A percentile compares a stretch with the other conserved stretches of the same genome.
Conservation (phyloP, 2,888 invertebrate genomes). For the Drosophila longiperda region DNA sequence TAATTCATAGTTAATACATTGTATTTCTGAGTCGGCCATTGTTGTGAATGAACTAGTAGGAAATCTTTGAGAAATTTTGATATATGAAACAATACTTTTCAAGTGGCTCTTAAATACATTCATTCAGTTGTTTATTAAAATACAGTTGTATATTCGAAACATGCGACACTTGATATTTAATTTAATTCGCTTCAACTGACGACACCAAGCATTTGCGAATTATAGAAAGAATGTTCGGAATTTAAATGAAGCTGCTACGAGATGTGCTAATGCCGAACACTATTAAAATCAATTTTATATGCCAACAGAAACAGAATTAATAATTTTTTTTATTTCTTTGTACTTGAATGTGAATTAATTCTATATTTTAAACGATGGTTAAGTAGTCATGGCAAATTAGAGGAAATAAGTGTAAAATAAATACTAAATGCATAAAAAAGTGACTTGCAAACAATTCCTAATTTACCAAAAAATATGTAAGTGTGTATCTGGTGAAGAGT, state of each 20-base stretch:
- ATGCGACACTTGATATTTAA: slow-evolving; percentile 21
- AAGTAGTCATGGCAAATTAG: neutral
- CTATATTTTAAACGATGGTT: neutral
- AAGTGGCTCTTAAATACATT: slow-evolving; percentile 10
- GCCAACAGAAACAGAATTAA: neutral
- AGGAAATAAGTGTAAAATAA: neutral
- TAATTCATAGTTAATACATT: neutral
- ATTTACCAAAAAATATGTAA: neutral
- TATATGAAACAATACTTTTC: slow-evolving; percentile 37
- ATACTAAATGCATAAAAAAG: neutral
- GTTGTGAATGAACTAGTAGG: slow-evolving; percentile 66
- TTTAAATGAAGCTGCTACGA: slow-evolving; percentile 4
- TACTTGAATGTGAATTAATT: neutral
- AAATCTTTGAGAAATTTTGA: slow-evolving; percentile 18
- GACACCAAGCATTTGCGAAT: neutral
- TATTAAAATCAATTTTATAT: neutral
- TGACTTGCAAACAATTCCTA: slow-evolving; percentile 1
- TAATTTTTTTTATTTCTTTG: neutral
- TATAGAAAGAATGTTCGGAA: slow-evolving; percentile 12
- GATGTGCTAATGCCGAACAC: neutral
- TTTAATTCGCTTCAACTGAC: slow-evolving; percentile 19
- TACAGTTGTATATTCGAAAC: neutral
- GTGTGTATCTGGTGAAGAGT: neutral
- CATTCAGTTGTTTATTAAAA: slow-evolving; percentile 7
- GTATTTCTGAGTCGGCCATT: neutral